Conservation (phyloP, 92 coral and sea anemone genomes). For the Actinostola sp. region DNA sequence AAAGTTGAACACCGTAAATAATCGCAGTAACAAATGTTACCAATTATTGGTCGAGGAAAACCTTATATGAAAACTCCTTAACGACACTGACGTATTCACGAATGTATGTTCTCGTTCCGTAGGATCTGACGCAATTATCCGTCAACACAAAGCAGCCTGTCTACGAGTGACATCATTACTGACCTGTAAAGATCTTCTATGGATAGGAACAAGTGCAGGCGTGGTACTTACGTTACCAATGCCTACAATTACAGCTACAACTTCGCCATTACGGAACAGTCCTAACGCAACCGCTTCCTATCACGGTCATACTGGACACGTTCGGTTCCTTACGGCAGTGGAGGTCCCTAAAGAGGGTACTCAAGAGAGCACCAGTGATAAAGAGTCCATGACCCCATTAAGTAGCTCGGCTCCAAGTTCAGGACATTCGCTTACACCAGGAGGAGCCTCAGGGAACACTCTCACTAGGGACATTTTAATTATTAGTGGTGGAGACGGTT, state of each 20-base stretch:
- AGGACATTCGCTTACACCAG: slow-evolving; percentile 61
- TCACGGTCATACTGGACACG: slow-evolving; percentile 99
- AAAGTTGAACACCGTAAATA: too few species aligned
- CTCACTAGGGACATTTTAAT: slow-evolving; percentile 76
- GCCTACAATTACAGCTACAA: slow-evolving; percentile 88
- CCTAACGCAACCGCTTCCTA: slow-evolving; percentile 94
- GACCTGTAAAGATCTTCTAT: slow-evolving; percentile 90
- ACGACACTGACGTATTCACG: too few species aligned
- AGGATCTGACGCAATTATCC: slow-evolving; percentile 99
- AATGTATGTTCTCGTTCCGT: background rate
- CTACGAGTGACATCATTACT: slow-evolving; percentile 94
- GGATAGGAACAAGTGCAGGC: slow-evolving; percentile 99
- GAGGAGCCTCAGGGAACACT: slow-evolving; percentile 40
- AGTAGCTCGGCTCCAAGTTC: slow-evolving; percentile 54
- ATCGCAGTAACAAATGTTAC: too few species aligned
- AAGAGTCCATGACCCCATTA: slow-evolving; percentile 46
- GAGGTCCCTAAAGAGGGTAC: slow-evolving; percentile 82
- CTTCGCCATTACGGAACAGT: slow-evolving; percentile 92
- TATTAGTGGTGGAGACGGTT: slow-evolving; percentile 98
- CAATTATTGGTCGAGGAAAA: too few species aligned
- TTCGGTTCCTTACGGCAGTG: slow-evolving; percentile 96
- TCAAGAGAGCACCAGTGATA: slow-evolving; percentile 66
- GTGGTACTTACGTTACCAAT: slow-evolving; percentile 96
- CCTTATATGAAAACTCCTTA: too few species aligned
- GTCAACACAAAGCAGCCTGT: slow-evolving; percentile 99